Evolutionary conservation across 2,113 vertebrate genomes (phyloP).

Genomic region (Nibea coibor): DNA sequence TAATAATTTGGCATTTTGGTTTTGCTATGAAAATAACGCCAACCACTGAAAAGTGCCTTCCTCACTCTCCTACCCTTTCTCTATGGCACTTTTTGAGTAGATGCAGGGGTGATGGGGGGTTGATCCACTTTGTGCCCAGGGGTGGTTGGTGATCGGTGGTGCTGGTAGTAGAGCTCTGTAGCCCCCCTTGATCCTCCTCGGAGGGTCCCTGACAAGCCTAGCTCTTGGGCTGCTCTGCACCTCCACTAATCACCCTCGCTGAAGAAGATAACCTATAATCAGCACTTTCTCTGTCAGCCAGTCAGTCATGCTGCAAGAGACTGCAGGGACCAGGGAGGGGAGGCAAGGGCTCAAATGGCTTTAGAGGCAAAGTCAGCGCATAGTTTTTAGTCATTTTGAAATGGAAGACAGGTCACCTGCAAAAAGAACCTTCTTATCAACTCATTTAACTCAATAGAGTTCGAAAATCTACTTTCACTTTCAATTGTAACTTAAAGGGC

Average conservation of each 20-base stretch:
- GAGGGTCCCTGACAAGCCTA: conserved; percentile 50
- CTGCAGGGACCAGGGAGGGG: conserved; percentile 16
- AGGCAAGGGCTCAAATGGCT: conserved; percentile 31
- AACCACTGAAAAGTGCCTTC: neutral
- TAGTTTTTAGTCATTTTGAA: conserved; percentile 13
- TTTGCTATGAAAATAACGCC: neutral
- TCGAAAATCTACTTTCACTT: neutral
- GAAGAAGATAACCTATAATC: conserved; percentile 59
- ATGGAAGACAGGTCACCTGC: neutral
- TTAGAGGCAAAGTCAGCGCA: conserved; percentile 20
- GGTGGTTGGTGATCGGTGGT: conserved; percentile 32
- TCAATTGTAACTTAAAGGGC: neutral
- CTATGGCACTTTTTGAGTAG: conserved; percentile 15
- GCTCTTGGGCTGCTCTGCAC: conserved; percentile 41
- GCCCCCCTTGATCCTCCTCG: conserved; percentile 53
- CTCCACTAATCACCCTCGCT: conserved; percentile 59
- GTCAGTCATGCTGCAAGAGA: conserved; percentile 48
- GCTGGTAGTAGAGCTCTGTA: conserved; percentile 25
- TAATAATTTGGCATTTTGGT: neutral
- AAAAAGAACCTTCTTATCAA: conserved; percentile 1
- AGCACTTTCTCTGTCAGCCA: conserved; percentile 64
- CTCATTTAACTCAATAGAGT: conserved; percentile 2
- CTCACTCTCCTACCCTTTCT: neutral
- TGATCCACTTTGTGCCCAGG: conserved; percentile 38
- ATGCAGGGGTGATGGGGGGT: conserved; percentile 20